Conservation (phyloP, 1,140 invertebrate species). For the Tetragonula clypearis region DNA sequence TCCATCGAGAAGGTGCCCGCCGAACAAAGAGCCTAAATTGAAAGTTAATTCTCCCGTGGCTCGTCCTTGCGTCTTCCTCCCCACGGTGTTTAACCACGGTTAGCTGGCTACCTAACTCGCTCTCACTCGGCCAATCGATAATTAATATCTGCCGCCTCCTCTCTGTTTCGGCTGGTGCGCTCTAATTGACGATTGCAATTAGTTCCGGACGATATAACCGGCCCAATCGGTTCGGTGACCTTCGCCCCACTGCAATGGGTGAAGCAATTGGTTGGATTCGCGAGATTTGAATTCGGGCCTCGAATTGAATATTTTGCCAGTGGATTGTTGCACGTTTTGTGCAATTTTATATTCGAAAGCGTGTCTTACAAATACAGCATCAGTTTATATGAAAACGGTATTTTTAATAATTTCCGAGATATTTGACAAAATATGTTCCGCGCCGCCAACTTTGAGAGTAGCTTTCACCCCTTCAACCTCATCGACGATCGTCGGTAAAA, state of each 20-base stretch:
- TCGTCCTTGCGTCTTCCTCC: slow-evolving; percentile 37
- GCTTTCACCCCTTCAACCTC: too few relatives aligned
- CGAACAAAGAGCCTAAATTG: slow-evolving; percentile 59
- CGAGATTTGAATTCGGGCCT: not conserved
- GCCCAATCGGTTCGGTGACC: slow-evolving; percentile 51
- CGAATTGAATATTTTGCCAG: not conserved
- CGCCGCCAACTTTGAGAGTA: too few relatives aligned
- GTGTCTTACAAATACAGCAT: too few relatives aligned
- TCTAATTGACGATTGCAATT: slow-evolving; percentile 78
- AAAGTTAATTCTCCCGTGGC: slow-evolving; percentile 64
- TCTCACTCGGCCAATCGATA: slow-evolving; percentile 70
- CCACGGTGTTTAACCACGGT: slow-evolving; percentile 25
- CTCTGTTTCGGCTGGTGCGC: slow-evolving; percentile 68
- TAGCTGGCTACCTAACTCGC: slow-evolving; percentile 44
- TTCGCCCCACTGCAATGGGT: not conserved
- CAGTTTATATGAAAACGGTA: too few relatives aligned
- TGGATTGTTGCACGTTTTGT: not conserved
- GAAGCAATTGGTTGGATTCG: slow-evolving; percentile 36
- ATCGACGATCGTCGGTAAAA: too few relatives aligned
- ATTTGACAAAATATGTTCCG: too few relatives aligned
- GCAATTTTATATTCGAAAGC: too few relatives aligned
- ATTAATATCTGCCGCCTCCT: slow-evolving; percentile 74
- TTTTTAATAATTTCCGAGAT: too few relatives aligned
- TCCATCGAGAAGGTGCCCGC: slow-evolving; percentile 34
- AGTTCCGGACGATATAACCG: slow-evolving; percentile 76